Percentiles rank a stretch among this genome's conserved stretches.
These are phyloP conservation scores for Macrostomum lignano DNA, from an alignment of 1,140 invertebrate genomes.

Conservation along the genomic window DNA sequence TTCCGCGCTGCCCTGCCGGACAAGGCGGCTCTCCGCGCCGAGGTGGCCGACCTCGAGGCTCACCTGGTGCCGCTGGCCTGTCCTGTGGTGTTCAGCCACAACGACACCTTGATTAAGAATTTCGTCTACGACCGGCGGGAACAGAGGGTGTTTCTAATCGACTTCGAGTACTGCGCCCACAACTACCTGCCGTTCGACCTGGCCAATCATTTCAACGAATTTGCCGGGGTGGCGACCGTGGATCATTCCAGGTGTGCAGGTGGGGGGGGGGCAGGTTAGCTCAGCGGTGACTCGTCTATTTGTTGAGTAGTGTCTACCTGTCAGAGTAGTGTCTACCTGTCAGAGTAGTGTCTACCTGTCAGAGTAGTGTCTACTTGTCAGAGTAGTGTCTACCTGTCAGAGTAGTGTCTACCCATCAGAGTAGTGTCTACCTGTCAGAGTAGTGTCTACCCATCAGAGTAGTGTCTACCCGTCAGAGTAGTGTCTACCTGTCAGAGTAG, in stretches of 20 bases:
- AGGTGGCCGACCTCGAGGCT: conserved; percentile 39
- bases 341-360: no score
- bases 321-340: no score
- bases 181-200: conserved; percentile 89
- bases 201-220: conserved; percentile 89
- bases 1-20: conserved; percentile 38
- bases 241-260: conserved; percentile 21
- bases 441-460: no score
- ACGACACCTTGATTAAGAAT: conserved; percentile 77
- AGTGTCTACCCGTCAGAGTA: no score
- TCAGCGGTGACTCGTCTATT: no score
- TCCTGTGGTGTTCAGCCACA: conserved; percentile 79
- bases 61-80: conserved; percentile 37
- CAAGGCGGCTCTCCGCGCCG: conserved; percentile 36
- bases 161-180: conserved; percentile 73
- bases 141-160: conserved; percentile 54
- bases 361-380: no score
- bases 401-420: no score
- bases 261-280: no score
- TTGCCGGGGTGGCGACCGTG: conserved; percentile 51
- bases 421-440: no score
- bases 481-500: no score
- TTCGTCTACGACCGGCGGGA: conserved; percentile 48
- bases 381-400: no score
- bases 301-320: no score